Evolutionary conservation across 2,797 vertebrate species (phyloP), one percentile per base, ranked within the genome.

Genomic region (Sebastes taczanowskii): DNA sequence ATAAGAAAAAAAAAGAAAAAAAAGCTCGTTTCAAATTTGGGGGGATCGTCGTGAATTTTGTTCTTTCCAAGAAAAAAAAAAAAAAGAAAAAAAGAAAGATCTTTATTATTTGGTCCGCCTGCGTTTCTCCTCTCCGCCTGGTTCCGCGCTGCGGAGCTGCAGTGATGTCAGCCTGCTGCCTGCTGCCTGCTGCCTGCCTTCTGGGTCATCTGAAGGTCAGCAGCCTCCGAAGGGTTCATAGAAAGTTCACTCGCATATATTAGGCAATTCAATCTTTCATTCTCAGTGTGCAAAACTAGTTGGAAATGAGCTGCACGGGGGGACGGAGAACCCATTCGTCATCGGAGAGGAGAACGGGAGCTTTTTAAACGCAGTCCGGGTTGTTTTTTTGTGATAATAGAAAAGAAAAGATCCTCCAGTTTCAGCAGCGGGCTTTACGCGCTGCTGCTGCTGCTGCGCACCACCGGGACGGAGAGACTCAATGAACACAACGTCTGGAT

Each of bases 171-270:
- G 97, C 96, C 93, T n/a, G 92, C 95, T 38, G 35, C 35, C 35
- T 38, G 35, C 35, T 38, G 38, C 38, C 38, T 42, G 38, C 38
- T 42, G 38, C 38, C 38, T 42, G 38, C 38, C 38, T 42, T 42
- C 96, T 95, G 98, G 98, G 98, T 99, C 98, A 97, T 98, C 96
- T 98, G 97, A 99, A 99, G 98, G 98, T 98, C 97, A 99, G 97
- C 97, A 97, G 98, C 97, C 96, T 96, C 95, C 94, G 96, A 97
- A 96, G 97, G 97, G 98, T 99, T 99, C 98, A 99, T 89, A 73
- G 95, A 98, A 97, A 99, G 98, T 99, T 99, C 98, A 99, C 95
- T 93, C 96, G 98, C 98, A 99, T 99, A 99, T 96, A 99, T 99
- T 99, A 99, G 96, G 97, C 97, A 96, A 97, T 97, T 96, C 97